Percentiles rank a stretch among this genome's conserved stretches.
These are phyloP conservation scores for Hemiprocne comata DNA, from an alignment of 2,113 vertebrate genomes.

Conservation along the genomic window DNA sequence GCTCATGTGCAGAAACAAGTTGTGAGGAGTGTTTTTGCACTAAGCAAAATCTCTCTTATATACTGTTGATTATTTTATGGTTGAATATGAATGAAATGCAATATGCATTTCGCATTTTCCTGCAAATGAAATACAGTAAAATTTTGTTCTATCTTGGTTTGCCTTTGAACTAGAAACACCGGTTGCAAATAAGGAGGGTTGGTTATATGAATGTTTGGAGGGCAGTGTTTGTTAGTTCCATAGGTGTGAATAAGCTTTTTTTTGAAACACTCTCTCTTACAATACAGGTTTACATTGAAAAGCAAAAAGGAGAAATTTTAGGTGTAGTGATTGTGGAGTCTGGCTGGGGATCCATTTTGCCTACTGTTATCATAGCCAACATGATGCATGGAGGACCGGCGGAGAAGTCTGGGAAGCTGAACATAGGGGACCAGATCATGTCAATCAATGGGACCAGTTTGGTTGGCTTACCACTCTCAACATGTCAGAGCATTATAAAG, in stretches of 20 bases:
- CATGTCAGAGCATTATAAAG: constrained; percentile 99
- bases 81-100: neutral
- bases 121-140: neutral
- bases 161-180: neutral
- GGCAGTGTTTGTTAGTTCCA: neutral
- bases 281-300: constrained; percentile 92
- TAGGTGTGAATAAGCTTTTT: neutral
- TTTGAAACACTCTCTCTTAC: neutral
- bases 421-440: constrained; percentile 98
- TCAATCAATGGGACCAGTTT: constrained; percentile 97
- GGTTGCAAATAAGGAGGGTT: neutral
- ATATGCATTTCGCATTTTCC: no score
- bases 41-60: neutral
- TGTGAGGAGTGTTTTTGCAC: neutral
- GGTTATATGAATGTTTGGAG: neutral
- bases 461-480: constrained; percentile 95
- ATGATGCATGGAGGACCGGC: constrained; percentile 98
- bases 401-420: constrained; percentile 92
- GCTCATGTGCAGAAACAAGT: neutral
- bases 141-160: neutral
- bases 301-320: constrained; percentile 95
- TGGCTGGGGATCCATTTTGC: constrained; percentile 98
- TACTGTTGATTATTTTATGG: neutral
- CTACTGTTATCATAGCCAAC: constrained; percentile 97
- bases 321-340: constrained; percentile 97